Evolutionary conservation across 2,113 vertebrate species (phyloP), one percentile per base, ranked within the genome.

Genomic region (Oryzias woworae): DNA sequence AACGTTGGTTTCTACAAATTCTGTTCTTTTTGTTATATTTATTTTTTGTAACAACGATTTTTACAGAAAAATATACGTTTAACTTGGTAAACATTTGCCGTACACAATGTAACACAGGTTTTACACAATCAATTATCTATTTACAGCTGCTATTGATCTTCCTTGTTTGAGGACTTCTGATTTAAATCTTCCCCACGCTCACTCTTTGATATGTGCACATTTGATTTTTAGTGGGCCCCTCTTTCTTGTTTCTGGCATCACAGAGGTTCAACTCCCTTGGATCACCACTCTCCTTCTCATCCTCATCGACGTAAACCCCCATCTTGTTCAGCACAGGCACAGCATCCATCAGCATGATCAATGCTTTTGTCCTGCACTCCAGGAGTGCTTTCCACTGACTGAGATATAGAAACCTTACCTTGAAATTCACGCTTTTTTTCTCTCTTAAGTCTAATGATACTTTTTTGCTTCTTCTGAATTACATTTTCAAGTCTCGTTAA

Each of bases 311-410:
- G 15, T 45, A 47, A 41, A 54, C 18, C 62, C 53, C 44, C 62
- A 64, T 47, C 43, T 64, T 26, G 7, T 55, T 47, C 44, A 48
- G n/a, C 52, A 24, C 5, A 3, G 47, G 52, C 26, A 7, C 62
- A 65, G 62, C 62, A 47, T 55, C 52, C 31, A 28, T 47, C 52
- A 36, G 22, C 20, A 65, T 65, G 62, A 65, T 63, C 61, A 63
- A 63, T 63, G 50, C 50, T 46, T 62, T 51, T 16, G 59, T 51
- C 51, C 23, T 23, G 14, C 16, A 62, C 41, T 53, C 17, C 6
- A 43, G 50, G 22, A 62, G 20, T 15, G 13, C 26, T 55, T 65
- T 65, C 62, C 51, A 53, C 42, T 36, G 24, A 54, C 26, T 43
- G 46, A 12, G 7, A 31, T 22, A 46, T 46, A 2, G 18, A 14